These are phyloP conservation scores for Colostygia pectinataria DNA, from an alignment of 2,888 invertebrate species.

Conservation along the genomic window DNA sequence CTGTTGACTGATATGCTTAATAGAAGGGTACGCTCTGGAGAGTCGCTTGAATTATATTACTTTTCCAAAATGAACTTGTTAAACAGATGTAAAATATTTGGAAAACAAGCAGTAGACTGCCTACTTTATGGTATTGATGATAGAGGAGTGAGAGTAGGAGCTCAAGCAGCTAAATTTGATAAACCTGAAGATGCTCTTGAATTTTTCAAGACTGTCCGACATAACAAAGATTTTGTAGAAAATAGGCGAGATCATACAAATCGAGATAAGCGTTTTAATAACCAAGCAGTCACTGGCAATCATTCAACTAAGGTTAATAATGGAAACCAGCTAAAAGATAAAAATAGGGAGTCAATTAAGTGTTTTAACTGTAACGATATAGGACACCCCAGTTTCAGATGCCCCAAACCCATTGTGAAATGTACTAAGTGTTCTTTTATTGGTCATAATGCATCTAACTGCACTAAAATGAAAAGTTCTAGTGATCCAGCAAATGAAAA, in stretches of 20 bases:
- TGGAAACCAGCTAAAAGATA: not conserved
- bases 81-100: constrained; percentile 1
- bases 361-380: not conserved
- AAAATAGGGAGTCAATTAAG: not conserved
- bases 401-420: not conserved
- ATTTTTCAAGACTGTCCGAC: not conserved
- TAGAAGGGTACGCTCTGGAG: not conserved
- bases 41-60: constrained; percentile 3
- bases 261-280: not conserved
- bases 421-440: not conserved
- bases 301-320: not conserved
- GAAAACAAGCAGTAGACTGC: not conserved
- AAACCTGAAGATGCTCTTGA: not conserved
- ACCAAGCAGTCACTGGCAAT: not conserved
- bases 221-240: not conserved
- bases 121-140: constrained; percentile 4
- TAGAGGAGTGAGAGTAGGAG: constrained; percentile 1
- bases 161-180: not conserved
- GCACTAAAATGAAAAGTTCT: not conserved
- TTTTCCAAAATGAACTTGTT: constrained; percentile 1
- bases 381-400: not conserved
- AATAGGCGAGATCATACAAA: too few species aligned
- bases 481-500: not conserved
- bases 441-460: not conserved
- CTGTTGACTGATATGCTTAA: too few species aligned